Base-by-base conservation (phyloP, 1,140 invertebrate species). In the Orius laevigatus region DNA sequence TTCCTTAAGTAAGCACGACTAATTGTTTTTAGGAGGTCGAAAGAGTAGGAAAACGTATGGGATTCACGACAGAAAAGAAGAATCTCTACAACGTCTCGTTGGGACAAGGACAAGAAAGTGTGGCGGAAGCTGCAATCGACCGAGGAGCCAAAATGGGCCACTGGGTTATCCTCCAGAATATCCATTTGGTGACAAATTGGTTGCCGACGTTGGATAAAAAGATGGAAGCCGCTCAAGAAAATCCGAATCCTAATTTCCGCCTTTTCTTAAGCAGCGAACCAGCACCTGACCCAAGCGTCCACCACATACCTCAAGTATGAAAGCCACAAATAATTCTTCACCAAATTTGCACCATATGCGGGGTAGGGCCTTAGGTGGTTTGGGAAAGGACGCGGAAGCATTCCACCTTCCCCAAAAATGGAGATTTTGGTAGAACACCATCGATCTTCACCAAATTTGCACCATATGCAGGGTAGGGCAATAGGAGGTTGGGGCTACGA, bases 21-120 rank as follows among this genome's bases (percentile, higher is more conserved):
- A 33, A 49, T 35, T 49, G 3, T n/a, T 38, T 36, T 43, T 49
- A 74, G 69, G 85, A 91, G 61, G 84, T 91, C 1, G 86, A 91
- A 63, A 72, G 70, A 48, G 61, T 85, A 15, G 87, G 85, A 2
- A 75, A 75, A 55, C 74, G 79, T 58, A 57, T 92, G 6, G 84
- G 83, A n/a, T 92, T 82, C 57, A 82, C 79, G 0, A 73, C 74
- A 11, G 84, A 88, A 52, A 73, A 75, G 50, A 74, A 75, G 41
- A 93, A 89, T 61, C 88, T 95, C 59, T 87, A 94, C 62, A 93
- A 88, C 58, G 82, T 96, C 3, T 93, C 90, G 0, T 64, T 96
- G 11, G 92, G 92, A 14, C 92, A 96, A 67, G 91, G 92, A 2
- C 92, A 96, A 64, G 90, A 95, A 66, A 67, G 79, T 3, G 80